These are phyloP conservation scores for Chloroceryle inda DNA, from an alignment of 2,797 vertebrate genomes.

Conservation along the genomic window DNA sequence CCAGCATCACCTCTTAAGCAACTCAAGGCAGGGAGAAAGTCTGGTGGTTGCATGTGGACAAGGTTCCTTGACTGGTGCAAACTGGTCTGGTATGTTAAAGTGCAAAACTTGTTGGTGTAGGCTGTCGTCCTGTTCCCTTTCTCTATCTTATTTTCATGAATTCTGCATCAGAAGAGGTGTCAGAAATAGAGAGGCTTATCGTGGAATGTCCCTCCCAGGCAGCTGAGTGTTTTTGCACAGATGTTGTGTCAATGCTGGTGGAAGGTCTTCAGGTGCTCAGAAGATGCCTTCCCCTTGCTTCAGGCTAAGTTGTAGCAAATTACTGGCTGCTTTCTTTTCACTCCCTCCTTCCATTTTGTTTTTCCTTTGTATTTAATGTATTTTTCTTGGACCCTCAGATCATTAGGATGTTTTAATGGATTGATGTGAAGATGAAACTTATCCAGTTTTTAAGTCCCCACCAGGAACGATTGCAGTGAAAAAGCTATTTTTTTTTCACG, in stretches of 20 bases:
- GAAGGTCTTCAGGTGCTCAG: not conserved
- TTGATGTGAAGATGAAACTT: not conserved
- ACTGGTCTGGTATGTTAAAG: not conserved
- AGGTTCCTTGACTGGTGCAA: not conserved
- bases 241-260: not conserved
- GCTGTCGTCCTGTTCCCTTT: not conserved
- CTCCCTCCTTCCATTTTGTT: rapidly evolving
- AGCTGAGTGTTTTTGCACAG: not conserved
- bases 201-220: not conserved
- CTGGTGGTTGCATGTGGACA: not conserved
- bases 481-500: not conserved
- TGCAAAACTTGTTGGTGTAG: not conserved
- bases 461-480: rapidly evolving
- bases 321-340: not conserved
- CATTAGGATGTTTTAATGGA: not conserved
- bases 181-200: not conserved
- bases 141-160: not conserved
- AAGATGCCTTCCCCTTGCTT: not conserved
- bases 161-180: not conserved
- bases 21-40: not conserved
- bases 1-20: not conserved
- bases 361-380: not conserved
- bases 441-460: not conserved
- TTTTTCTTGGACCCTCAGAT: not conserved
- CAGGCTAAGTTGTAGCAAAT: not conserved